phyloP scores from a whole-genome alignment of 2,888 invertebrate species.

The Erebia epiphron region DNA sequence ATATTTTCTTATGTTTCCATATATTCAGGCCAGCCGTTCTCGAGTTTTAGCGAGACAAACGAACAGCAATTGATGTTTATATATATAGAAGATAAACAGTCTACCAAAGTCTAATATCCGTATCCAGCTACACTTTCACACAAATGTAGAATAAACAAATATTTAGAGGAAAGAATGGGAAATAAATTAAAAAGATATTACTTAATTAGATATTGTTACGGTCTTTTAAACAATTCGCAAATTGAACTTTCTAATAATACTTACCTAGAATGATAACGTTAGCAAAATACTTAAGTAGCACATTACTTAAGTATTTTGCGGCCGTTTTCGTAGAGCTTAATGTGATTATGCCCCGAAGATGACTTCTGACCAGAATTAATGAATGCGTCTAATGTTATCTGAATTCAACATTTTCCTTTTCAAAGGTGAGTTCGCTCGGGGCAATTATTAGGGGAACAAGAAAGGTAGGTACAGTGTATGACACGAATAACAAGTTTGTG shows the following conservation, averaged over 20 bases:
- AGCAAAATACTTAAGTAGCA: not conserved
- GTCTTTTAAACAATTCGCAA: not conserved
- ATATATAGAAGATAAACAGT: too few relatives aligned
- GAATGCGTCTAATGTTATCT: conserved; percentile 47
- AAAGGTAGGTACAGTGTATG: conserved; percentile 26
- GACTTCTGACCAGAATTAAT: conserved; percentile 65
- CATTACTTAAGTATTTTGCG: conserved; percentile 21
- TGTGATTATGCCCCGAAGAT: conserved; percentile 61
- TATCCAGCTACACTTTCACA: too few relatives aligned
- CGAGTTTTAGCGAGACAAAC: too few relatives aligned
- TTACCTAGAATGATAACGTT: not conserved
- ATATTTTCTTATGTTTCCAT: too few relatives aligned
- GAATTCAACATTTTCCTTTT: conserved; percentile 35
- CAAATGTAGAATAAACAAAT: too few relatives aligned
- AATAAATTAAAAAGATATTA: not conserved
- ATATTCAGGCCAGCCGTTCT: too few relatives aligned
- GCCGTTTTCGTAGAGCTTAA: conserved; percentile 46
- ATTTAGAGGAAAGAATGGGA: too few relatives aligned
- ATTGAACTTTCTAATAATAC: not conserved
- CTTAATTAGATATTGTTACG: too few relatives aligned
- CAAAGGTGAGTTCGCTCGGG: conserved; percentile 18
- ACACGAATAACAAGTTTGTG: conserved; percentile 31
- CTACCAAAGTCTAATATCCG: too few relatives aligned
- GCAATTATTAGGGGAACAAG: conserved; percentile 30
- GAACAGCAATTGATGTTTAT: too few relatives aligned